Evolutionary conservation across 2,888 invertebrate genomes (phyloP).

Genomic region (Agrotis segetum): DNA sequence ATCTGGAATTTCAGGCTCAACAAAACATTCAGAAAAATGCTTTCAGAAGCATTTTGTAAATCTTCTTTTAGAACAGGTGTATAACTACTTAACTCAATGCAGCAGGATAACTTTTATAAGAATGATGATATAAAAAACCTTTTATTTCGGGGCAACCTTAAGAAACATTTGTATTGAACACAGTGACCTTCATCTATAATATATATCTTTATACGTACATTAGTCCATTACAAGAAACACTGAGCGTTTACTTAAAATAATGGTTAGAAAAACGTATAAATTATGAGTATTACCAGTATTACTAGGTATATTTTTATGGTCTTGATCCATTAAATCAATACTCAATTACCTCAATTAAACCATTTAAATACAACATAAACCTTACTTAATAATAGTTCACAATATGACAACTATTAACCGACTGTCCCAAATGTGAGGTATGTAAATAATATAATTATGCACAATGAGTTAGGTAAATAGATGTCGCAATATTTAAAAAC

Average conservation of each 20-base stretch:
- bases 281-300: constrained; percentile 9
- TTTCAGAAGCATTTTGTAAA: no score
- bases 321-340: constrained; percentile 16
- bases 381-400: constrained; percentile 7
- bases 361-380: constrained; percentile 1
- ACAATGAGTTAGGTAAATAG: constrained; percentile 59
- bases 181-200: neutral
- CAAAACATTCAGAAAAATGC: neutral
- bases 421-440: constrained; percentile 45
- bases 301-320: no score
- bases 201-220: neutral
- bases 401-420: constrained; percentile 33
- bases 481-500: constrained; percentile 54
- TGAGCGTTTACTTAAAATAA: constrained; percentile 3
- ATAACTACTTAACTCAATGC: neutral
- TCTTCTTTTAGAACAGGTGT: no score
- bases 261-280: constrained; percentile 24
- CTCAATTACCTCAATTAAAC: constrained; percentile 37
- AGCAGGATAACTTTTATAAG: neutral
- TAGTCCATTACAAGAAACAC: constrained; percentile 5
- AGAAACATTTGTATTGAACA: neutral
- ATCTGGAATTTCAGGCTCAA: neutral
- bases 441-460: constrained; percentile 59
- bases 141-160: neutral
- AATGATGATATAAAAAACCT: neutral